Conservation (phyloP, 2,113 vertebrate genomes). For the Carlito syrichta region DNA sequence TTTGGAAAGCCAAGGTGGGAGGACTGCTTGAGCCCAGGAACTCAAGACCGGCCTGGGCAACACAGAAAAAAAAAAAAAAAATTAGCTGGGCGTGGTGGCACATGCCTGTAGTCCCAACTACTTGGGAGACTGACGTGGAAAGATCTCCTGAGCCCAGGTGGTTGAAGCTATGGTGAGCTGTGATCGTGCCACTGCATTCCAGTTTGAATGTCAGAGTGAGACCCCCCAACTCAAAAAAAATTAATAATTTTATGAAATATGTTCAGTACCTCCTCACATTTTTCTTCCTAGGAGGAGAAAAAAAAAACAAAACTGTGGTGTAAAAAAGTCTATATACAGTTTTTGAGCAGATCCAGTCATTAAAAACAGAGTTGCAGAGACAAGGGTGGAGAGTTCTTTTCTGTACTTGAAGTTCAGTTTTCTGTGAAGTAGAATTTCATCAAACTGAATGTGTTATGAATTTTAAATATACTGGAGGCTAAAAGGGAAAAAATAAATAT, state of each 20-base stretch:
- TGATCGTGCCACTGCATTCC: too few relatives aligned
- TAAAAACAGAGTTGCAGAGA: constrained; percentile 11
- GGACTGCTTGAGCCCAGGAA: too few relatives aligned
- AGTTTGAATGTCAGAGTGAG: too few relatives aligned
- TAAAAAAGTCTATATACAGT: background rate
- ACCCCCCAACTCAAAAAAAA: too few relatives aligned
- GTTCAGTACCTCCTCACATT: background rate
- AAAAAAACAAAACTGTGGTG: background rate
- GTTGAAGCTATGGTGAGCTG: too few relatives aligned
- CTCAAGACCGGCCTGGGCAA: too few relatives aligned
- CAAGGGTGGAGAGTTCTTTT: constrained; percentile 60
- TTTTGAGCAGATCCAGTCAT: background rate
- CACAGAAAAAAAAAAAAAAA: too few relatives aligned
- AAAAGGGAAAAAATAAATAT: constrained; percentile 86
- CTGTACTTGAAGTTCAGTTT: constrained; percentile 74
- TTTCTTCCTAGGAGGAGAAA: background rate
- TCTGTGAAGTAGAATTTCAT: constrained; percentile 79
- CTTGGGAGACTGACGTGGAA: too few relatives aligned
- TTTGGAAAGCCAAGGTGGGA: too few relatives aligned
- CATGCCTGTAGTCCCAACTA: too few relatives aligned
- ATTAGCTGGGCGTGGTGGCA: too few relatives aligned
- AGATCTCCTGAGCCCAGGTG: too few relatives aligned
- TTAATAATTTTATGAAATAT: constrained; percentile 14
- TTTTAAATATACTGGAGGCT: constrained; percentile 82
- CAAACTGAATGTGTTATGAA: constrained; percentile 76